Percentiles rank a stretch among this genome's conserved stretches.
phyloP scores from a whole-genome alignment of 2,888 invertebrate genomes.

The Apantesis nais region DNA sequence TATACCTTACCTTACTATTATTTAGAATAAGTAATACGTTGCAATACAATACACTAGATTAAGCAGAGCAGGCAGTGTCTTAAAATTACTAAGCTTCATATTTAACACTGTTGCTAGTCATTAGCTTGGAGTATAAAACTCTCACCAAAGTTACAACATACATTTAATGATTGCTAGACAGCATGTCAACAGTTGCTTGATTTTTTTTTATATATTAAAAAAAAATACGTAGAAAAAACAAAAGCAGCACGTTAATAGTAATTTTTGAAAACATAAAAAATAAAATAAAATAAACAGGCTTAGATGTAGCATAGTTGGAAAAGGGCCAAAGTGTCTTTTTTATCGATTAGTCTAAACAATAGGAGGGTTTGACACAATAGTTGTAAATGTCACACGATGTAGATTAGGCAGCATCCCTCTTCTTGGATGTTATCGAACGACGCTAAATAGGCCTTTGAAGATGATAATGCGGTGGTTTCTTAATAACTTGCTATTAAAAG shows the following conservation, averaged over 20 bases:
- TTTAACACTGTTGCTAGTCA: too few relatives aligned
- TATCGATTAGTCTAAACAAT: slow-evolving; percentile 81
- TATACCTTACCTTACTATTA: too few relatives aligned
- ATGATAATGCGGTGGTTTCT: slow-evolving; percentile 24
- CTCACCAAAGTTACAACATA: neutral
- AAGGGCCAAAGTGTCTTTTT: slow-evolving; percentile 77
- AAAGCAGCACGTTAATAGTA: neutral
- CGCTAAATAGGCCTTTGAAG: slow-evolving; percentile 39
- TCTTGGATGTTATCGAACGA: slow-evolving; percentile 48
- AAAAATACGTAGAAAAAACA: neutral
- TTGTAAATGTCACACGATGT: slow-evolving; percentile 80
- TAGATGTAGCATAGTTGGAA: slow-evolving; percentile 61
- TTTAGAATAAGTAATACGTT: too few relatives aligned
- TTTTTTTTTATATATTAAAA: too few relatives aligned
- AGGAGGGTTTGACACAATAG: slow-evolving; percentile 75
- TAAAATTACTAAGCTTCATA: too few relatives aligned
- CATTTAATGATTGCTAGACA: neutral
- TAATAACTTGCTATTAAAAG: neutral
- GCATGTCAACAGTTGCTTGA: neutral
- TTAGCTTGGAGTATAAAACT: too few relatives aligned
- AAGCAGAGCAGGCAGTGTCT: too few relatives aligned
- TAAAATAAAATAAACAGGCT: slow-evolving; percentile 28
- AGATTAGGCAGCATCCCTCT: slow-evolving; percentile 78
- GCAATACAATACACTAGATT: too few relatives aligned
- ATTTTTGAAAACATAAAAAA: slow-evolving; percentile 19